Evolutionary conservation across 2,113 vertebrate species (phyloP), one percentile per base, ranked within the genome.

Genomic region (Coracopsis vasa): DNA sequence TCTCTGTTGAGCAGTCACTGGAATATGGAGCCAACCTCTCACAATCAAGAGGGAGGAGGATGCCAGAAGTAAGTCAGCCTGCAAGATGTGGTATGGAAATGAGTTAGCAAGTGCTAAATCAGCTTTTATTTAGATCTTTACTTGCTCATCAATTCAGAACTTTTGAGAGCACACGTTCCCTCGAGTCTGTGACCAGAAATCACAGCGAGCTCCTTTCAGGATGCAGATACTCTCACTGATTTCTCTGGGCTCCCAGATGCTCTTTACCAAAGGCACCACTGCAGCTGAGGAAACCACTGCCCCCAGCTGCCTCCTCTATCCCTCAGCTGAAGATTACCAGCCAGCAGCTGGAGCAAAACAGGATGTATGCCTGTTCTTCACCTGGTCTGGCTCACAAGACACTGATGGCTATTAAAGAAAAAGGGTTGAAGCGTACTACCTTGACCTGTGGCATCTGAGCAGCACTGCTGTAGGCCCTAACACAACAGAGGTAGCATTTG

Each of bases 51-150:
- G 44, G 77, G 45, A 90, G 17, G 27, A 90, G 83, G 77, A 95
- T 2, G 9, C 62, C 92, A 95, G 90, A 56, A 94, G 83, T 81
- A 83, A 73, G 80, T 88, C 90, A 82, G 85, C 91, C 91, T 96
- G 87, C 14, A 94, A 96, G 82, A 89, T 5, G 41, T 60, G 28
- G 70, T 39, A 92, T 2, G 27, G 65, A 94, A 91, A 95, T 0
- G 0, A 72, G 56, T 96, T 79, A 96, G 42, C 60, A 64, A 89
- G 70, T 6, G 14, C 37, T 81, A 78, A 58, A 39, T 60, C n/a
- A 78, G 54, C 29, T 88, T 80, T 67, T 72, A n/a, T 60, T 81
- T 53, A 77, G 13, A 86, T 18, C 37, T 86, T 45, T 67, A 64
- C 27, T 66, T 60, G 42, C 44, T 89, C 56, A 80, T 81, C 89